Percentiles rank a stretch among this genome's conserved stretches.
phyloP scores from a whole-genome alignment of 64 coral and sea anemone genomes.

The Montipora sp. region DNA sequence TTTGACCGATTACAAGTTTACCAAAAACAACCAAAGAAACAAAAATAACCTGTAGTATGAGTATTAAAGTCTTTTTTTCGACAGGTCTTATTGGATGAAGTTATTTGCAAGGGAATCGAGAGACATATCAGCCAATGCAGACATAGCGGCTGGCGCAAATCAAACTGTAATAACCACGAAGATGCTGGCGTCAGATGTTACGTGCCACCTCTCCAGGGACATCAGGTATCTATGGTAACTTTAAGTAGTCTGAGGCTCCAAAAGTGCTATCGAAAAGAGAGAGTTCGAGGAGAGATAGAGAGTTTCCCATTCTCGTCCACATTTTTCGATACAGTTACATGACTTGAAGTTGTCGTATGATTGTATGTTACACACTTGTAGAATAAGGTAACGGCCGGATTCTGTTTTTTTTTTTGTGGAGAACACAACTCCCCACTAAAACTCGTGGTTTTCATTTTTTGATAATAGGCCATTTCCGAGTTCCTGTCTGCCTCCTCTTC shows the following conservation, averaged over 20 bases:
- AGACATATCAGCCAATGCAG: slow-evolving; percentile 4
- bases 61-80: background rate
- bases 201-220: slow-evolving; percentile 26
- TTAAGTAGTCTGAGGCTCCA: background rate
- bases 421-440: too few relatives aligned
- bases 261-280: background rate
- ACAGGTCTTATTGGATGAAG: slow-evolving; percentile 24
- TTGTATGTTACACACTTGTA: too few relatives aligned
- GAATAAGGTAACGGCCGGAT: too few relatives aligned
- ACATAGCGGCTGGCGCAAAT: background rate
- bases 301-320: background rate
- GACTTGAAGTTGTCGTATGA: too few relatives aligned
- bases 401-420: too few relatives aligned
- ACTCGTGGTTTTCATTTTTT: too few relatives aligned
- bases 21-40: too few relatives aligned
- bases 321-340: too few relatives aligned
- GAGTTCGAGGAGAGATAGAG: background rate
- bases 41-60: too few relatives aligned
- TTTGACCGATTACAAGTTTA: too few relatives aligned
- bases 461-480: too few relatives aligned
- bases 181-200: slow-evolving; percentile 61
- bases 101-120: background rate
- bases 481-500: too few relatives aligned
- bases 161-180: slow-evolving; percentile 51
- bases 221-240: background rate